Percentiles rank a stretch among this genome's conserved stretches.
Conservation (phyloP, 2,797 vertebrate species). For the Lepilemur septentrionalis region DNA sequence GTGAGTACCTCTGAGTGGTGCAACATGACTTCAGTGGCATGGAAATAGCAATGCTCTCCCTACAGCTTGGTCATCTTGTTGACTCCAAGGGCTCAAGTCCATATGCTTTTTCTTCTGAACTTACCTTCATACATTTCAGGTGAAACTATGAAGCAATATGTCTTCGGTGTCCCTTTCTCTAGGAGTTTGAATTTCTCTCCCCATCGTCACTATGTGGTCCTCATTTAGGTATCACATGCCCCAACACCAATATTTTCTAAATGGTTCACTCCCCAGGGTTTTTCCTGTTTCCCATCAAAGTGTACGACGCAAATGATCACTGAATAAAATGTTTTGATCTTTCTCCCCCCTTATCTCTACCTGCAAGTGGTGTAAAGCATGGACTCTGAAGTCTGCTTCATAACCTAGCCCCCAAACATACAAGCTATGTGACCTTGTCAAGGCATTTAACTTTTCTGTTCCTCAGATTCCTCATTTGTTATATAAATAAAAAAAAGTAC, state of each 20-base stretch:
- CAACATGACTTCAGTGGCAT: not conserved
- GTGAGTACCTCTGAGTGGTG: not conserved
- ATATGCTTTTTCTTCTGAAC: not conserved
- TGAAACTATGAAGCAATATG: not conserved
- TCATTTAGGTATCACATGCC: not conserved
- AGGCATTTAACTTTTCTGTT: not conserved
- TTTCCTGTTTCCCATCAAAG: not conserved
- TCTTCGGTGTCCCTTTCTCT: not conserved
- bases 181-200: not conserved
- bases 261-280: not conserved
- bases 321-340: not conserved
- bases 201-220: not conserved
- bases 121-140: not conserved
- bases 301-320: not conserved
- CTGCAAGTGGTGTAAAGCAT: not conserved
- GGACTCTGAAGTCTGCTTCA: not conserved
- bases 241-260: not conserved
- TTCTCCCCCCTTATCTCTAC: accelerated
- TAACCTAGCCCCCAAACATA: not conserved
- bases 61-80: too few species aligned
- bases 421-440: not conserved
- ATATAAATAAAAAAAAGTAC: not conserved
- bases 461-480: not conserved
- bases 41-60: not conserved
- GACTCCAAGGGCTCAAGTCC: not conserved